These are phyloP conservation scores for Takifugu ocellatus DNA, from an alignment of 2,797 vertebrate genomes.

Conservation along the genomic window DNA sequence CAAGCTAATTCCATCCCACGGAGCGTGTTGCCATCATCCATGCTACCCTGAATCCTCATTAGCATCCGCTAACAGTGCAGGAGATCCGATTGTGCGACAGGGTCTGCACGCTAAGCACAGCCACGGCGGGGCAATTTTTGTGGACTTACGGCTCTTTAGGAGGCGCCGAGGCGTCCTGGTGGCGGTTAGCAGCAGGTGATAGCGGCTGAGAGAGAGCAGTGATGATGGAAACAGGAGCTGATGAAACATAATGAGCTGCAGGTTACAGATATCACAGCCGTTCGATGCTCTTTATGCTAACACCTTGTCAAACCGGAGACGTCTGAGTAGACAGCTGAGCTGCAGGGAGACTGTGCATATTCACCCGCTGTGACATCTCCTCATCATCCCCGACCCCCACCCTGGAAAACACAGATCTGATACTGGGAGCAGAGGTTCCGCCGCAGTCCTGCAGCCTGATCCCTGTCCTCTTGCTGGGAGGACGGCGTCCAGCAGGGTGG, in stretches of 20 bases:
- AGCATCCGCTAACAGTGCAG: constrained; percentile 33
- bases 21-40: constrained; percentile 53
- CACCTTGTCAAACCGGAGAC: constrained; percentile 21
- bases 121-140: neutral
- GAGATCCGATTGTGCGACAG: constrained; percentile 33
- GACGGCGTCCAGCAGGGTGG: too few relatives aligned
- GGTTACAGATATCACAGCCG: constrained; percentile 18
- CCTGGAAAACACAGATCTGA: too few relatives aligned
- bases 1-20: constrained; percentile 51
- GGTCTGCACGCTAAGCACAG: constrained; percentile 21
- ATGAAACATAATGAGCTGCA: constrained; percentile 29
- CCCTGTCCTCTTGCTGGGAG: too few relatives aligned
- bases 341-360: too few relatives aligned
- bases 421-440: too few relatives aligned
- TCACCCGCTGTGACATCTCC: too few relatives aligned
- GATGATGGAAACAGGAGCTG: constrained; percentile 10
- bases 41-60: constrained; percentile 47
- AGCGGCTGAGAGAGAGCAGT: constrained; percentile 13
- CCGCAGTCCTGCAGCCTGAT: too few relatives aligned
- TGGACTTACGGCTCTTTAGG: neutral
- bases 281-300: constrained; percentile 9
- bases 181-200: constrained; percentile 8
- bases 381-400: too few relatives aligned
- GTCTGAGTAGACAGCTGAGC: neutral
- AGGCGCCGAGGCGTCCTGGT: neutral